Percentiles rank a stretch among this genome's conserved stretches.
phyloP scores from a whole-genome alignment of 2,797 vertebrate genomes.

The Babyrousa celebensis region DNA sequence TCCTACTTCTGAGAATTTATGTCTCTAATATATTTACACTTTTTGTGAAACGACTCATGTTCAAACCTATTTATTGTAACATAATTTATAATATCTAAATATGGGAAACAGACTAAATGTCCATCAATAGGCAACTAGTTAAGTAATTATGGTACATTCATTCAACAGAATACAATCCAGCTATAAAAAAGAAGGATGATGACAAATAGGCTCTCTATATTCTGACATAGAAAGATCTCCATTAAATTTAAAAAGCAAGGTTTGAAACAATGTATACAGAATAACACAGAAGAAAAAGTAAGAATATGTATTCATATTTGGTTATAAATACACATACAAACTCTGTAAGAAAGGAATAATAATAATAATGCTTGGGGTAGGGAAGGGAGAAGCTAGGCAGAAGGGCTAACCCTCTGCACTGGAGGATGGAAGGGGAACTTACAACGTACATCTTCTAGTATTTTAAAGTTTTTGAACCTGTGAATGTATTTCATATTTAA shows the following conservation, averaged over 20 bases:
- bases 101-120: constrained; percentile 50
- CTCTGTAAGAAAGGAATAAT: constrained; percentile 7
- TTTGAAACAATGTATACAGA: not conserved
- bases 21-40: constrained; percentile 7
- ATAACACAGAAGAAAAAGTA: not conserved
- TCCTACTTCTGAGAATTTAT: constrained; percentile 39
- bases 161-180: not conserved
- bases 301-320: constrained; percentile 11
- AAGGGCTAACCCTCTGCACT: not conserved
- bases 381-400: not conserved
- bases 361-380: not conserved
- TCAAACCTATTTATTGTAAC: not conserved
- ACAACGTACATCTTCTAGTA: not conserved
- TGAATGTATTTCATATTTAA: constrained; percentile 55
- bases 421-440: not conserved
- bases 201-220: not conserved
- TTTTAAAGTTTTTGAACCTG: constrained; percentile 6
- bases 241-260: constrained; percentile 31
- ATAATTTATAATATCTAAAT: constrained; percentile 43
- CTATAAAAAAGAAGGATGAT: constrained; percentile 3
- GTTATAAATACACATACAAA: constrained; percentile 42
- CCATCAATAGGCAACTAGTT: not conserved
- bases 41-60: constrained; percentile 35
- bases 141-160: constrained; percentile 23
- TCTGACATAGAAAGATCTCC: constrained; percentile 30